Evolutionary conservation across 2,797 vertebrate genomes (phyloP), one percentile per base, ranked within the genome.

Genomic region (Cyclopterus lumpus): DNA sequence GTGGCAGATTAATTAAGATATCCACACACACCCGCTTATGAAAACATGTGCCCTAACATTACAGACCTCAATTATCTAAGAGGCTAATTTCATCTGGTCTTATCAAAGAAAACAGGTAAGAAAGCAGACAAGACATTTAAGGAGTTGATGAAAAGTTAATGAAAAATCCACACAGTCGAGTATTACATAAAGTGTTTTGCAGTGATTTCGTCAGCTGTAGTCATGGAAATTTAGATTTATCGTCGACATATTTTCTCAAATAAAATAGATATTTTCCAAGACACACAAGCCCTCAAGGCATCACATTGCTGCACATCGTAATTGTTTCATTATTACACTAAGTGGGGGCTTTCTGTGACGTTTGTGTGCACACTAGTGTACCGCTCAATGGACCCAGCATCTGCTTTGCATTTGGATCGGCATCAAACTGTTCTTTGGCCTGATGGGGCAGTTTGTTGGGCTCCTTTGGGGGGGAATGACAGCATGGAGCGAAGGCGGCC

Each of bases 321-420:
- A 32, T 70, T 67, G 26, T 80, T 79, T 65, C 32, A 42, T 73
- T 54, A 48, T 46, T 76, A 73, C 30, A 24, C 48, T 62, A 49
- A 51, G 53, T 38, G 67, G 68, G 62, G 32, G 24, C 61, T 81
- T 81, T 77, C 66, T 11, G 6, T 76, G 79, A 80, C 54, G 24
- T 75, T 76, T 81, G 10, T 79, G 10, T 64, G 51, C 58, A 62
- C 71, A 75, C 69, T 32, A 34, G 46, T 32, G 62, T 26, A 67
- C 15, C 58, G 58, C 68, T 65, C 57, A 51, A 15, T 46, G 60
- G 75, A 68, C 42, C 55, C 72, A 48, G 83, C 91, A 93, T 93
- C 86, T 92, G 91, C 85, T 94, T 93, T 90, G 84, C 82, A 92
- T 93, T 92, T 90, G 66, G 57, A 93, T 90, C 73, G 90, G 87